Evolutionary conservation across 2,888 invertebrate species (phyloP), one percentile per base, ranked within the genome.

Genomic region (Strigamia crassipes): DNA sequence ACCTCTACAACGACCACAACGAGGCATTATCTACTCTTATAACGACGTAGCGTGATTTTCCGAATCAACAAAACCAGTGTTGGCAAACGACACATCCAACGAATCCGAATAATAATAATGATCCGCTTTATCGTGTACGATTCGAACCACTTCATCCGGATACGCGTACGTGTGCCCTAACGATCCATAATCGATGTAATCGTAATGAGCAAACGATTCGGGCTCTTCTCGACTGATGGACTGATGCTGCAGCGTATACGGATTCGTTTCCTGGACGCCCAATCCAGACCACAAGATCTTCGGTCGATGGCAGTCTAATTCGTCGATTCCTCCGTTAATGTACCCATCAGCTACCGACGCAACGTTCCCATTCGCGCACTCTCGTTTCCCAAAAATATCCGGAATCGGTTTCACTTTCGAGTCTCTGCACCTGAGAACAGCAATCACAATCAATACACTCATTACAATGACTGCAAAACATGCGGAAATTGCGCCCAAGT

Each of bases 251-350:
- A 83, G 34, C 18, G 81, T 41, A 31, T 83, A 83, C 9, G 81
- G 82, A 51, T 81, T 81, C 15, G 79, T 83, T 15, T 82, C 82
- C 9, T 66, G 42, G n/a, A 61, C 80, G 21, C 78, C 83, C 15
- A 83, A 27, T 21, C 82, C 82, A 8, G 83, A 82, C 83, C 83
- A 83, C 46, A 83, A 46, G 23, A 78, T 56, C 81, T 83, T 83
- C 8, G 83, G 82, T 31, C 73, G 27, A 31, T 31, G 23, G n/a
- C 73, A 73, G 31, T 73, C 73, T 31, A 31, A 31, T n/a, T 73
- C 42, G 18, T 81, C 81, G 9, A 46, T 77, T 18, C 77, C 31
- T 41, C 78, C 42, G 46, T 81, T 81, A 9, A 42, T 77, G 31
- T 81, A 81, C 3, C 77, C 42, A 23, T 31, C 46, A n/a, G 42